These are phyloP conservation scores for Gerris buenoi DNA, from an alignment of 1,140 invertebrate genomes.

Conservation along the genomic window DNA sequence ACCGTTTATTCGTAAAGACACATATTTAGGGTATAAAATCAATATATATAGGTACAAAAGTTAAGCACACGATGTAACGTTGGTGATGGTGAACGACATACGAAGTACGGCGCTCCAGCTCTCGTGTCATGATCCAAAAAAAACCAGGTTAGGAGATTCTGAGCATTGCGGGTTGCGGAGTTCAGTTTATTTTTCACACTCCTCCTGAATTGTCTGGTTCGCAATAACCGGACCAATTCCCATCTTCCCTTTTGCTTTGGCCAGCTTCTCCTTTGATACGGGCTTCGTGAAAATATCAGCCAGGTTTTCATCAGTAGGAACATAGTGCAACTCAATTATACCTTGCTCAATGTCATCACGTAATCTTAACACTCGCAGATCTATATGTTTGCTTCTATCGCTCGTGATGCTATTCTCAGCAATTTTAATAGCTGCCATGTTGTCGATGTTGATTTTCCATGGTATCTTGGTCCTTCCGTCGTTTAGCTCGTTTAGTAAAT, in stretches of 20 bases:
- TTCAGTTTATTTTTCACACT: neutral
- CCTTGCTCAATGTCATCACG: neutral
- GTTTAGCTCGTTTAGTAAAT: neutral
- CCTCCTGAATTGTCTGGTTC: neutral
- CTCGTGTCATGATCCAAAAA: too few relatives aligned
- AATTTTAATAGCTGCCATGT: neutral
- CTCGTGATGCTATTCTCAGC: too few relatives aligned
- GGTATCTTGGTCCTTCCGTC: neutral
- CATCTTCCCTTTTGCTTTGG: neutral
- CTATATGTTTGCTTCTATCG: neutral
- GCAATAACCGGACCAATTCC: neutral
- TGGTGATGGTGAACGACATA: too few relatives aligned
- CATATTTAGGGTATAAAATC: too few relatives aligned
- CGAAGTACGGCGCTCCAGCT: too few relatives aligned
- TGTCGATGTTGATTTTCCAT: neutral
- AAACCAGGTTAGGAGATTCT: too few relatives aligned
- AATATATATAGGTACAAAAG: too few relatives aligned
- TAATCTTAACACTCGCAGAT: neutral
- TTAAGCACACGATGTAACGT: too few relatives aligned
- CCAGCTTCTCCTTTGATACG: neutral
- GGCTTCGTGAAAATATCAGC: neutral
- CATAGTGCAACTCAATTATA: neutral
- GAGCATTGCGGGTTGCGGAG: neutral
- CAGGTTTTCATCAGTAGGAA: neutral
- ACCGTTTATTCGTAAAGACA: too few relatives aligned